Percentiles rank a stretch among this genome's conserved stretches.
Conservation (phyloP, 2,888 invertebrate genomes). For the Tryphoninae sp. region DNA sequence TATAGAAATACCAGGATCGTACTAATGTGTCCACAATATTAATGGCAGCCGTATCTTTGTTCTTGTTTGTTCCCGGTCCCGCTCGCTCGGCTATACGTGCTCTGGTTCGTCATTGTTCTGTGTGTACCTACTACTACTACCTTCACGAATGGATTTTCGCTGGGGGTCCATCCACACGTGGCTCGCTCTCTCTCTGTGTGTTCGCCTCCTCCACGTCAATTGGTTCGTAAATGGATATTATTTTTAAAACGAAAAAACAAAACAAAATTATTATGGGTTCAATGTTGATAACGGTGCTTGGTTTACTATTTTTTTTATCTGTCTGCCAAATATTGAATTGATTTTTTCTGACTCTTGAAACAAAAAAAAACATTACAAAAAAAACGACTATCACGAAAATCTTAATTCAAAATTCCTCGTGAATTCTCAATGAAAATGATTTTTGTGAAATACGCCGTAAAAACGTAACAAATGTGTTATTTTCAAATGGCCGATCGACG, state of each 20-base stretch:
- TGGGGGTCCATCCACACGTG: slow-evolving; percentile 81
- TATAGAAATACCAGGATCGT: slow-evolving; percentile 79
- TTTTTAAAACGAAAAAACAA: slow-evolving; percentile 60
- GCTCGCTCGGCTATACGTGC: slow-evolving; percentile 82
- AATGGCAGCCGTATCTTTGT: slow-evolving; percentile 82
- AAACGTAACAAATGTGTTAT: too few species aligned
- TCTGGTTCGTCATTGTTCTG: slow-evolving; percentile 82
- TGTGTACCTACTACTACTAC: slow-evolving; percentile 81
- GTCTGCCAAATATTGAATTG: slow-evolving; percentile 24
- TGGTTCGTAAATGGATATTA: slow-evolving; percentile 80
- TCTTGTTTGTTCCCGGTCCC: slow-evolving; percentile 82
- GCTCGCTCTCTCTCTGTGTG: slow-evolving; percentile 80
- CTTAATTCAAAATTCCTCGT: neutral
- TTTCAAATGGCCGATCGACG: neutral
- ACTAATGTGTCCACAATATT: slow-evolving; percentile 82
- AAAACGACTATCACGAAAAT: slow-evolving; percentile 10
- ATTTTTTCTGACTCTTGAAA: neutral
- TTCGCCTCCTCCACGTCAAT: slow-evolving; percentile 80
- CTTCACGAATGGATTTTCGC: slow-evolving; percentile 81
- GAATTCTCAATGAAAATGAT: slow-evolving; percentile 15
- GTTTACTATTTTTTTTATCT: slow-evolving; percentile 58
- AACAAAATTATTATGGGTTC: slow-evolving; percentile 67
- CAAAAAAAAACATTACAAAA: slow-evolving; percentile 23
- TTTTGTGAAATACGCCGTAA: neutral
- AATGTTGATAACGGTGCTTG: slow-evolving; percentile 67